Evolutionary conservation across 2,113 vertebrate species (phyloP).

Genomic region (Rhineura floridana): DNA sequence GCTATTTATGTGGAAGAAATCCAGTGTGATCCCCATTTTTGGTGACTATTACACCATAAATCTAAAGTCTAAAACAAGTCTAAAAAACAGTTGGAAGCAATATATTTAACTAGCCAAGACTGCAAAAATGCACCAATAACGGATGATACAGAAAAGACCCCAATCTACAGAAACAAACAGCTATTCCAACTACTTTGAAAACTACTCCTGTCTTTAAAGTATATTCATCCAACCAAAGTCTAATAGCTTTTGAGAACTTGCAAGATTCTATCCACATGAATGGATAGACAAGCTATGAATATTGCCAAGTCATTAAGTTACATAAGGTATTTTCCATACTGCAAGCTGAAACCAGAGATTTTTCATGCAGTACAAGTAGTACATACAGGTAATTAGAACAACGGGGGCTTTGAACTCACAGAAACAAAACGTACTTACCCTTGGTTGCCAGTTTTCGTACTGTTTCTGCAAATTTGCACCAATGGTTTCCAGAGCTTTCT

Average conservation of each 20-base stretch:
- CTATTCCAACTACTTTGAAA: constrained; percentile 1
- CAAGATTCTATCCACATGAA: not conserved
- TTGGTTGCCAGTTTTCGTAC: constrained; percentile 98
- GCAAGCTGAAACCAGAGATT: accelerated
- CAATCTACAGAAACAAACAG: not conserved
- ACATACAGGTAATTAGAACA: not conserved
- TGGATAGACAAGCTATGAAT: not conserved
- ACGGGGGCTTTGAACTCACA: not conserved
- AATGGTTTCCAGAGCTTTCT: constrained; percentile 97
- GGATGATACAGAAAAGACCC: constrained; percentile 6
- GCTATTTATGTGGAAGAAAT: not conserved
- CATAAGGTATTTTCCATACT: accelerated
- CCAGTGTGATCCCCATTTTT: not conserved
- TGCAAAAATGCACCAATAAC: not conserved
- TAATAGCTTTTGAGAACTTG: not conserved
- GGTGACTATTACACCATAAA: not conserved
- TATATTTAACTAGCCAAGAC: not conserved
- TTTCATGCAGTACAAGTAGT: accelerated
- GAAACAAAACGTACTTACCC: constrained; percentile 79
- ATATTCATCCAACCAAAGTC: not conserved
- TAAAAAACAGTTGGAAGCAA: not conserved
- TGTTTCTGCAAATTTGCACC: constrained; percentile 98
- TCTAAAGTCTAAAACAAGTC: not conserved
- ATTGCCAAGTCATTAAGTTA: not conserved
- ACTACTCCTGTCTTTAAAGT: not conserved